phyloP scores from a whole-genome alignment of 2,113 vertebrate genomes.

The Cyprinodon variegatus region DNA sequence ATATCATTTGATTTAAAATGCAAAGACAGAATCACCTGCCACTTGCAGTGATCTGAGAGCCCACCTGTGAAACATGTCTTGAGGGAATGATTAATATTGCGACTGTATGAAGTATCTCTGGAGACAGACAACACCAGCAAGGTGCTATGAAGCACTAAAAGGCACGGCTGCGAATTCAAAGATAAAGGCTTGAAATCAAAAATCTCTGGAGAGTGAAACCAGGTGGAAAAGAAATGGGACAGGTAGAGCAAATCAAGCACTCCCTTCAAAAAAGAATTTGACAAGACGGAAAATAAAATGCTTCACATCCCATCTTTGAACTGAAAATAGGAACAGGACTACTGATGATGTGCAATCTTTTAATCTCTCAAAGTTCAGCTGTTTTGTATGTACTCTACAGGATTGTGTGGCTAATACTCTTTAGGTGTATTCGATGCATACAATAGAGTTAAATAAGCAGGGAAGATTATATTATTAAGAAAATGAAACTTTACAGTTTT shows the following conservation, averaged over 20 bases:
- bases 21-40: constrained; percentile 64
- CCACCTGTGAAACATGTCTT: constrained; percentile 65
- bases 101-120: constrained; percentile 60
- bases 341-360: constrained; percentile 6
- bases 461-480: neutral
- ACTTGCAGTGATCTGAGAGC: constrained; percentile 68
- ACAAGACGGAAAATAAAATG: constrained; percentile 8
- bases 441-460: neutral
- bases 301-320: constrained; percentile 22
- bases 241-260: constrained; percentile 21
- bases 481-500: neutral
- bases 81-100: constrained; percentile 54
- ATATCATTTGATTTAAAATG: constrained; percentile 57
- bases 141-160: constrained; percentile 49
- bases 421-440: neutral
- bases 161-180: constrained; percentile 61
- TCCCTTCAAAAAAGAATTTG: constrained; percentile 24
- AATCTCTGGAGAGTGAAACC: constrained; percentile 54
- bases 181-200: constrained; percentile 61
- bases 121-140: constrained; percentile 58
- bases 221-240: constrained; percentile 44
- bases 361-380: neutral
- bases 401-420: neutral
- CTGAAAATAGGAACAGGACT: constrained; percentile 13
- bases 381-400: neutral